These are phyloP conservation scores for Microtus richardsoni DNA, from an alignment of 2,113 vertebrate species.

Conservation along the genomic window DNA sequence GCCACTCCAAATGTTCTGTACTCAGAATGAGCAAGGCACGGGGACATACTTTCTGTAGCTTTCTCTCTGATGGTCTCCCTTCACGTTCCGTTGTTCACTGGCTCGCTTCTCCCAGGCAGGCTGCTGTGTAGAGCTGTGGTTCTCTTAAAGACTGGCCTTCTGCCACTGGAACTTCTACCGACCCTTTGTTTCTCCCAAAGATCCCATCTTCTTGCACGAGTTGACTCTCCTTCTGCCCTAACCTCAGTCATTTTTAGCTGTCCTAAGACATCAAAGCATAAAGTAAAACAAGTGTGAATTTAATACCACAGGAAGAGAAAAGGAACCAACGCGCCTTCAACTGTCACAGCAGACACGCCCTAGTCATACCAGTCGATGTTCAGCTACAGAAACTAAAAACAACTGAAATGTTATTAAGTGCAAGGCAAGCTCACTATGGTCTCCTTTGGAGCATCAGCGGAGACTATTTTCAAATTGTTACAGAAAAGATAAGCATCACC, in stretches of 20 bases:
- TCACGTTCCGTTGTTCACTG: neutral
- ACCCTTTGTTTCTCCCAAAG: neutral
- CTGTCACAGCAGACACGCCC: neutral
- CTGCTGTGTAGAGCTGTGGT: neutral
- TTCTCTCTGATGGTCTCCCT: neutral
- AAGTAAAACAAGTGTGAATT: conserved; percentile 12
- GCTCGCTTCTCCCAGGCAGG: neutral
- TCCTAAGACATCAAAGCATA: neutral
- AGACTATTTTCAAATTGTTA: conserved; percentile 34
- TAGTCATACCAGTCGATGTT: conserved; percentile 19
- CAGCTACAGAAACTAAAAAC: neutral
- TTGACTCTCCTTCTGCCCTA: neutral
- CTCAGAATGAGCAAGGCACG: neutral
- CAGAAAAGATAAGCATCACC: neutral
- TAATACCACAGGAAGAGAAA: neutral
- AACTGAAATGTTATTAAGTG: neutral
- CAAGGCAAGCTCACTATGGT: neutral
- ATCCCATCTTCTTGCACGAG: neutral
- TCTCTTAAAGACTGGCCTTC: neutral
- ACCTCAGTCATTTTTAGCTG: neutral
- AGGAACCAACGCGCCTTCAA: neutral
- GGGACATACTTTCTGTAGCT: neutral
- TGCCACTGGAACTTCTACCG: neutral
- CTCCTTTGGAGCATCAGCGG: neutral
- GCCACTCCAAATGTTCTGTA: neutral